Percentiles rank a stretch among this genome's conserved stretches.
Evolutionary conservation across 2,113 vertebrate species (phyloP).

Genomic region (Antidorcas marsupialis): DNA sequence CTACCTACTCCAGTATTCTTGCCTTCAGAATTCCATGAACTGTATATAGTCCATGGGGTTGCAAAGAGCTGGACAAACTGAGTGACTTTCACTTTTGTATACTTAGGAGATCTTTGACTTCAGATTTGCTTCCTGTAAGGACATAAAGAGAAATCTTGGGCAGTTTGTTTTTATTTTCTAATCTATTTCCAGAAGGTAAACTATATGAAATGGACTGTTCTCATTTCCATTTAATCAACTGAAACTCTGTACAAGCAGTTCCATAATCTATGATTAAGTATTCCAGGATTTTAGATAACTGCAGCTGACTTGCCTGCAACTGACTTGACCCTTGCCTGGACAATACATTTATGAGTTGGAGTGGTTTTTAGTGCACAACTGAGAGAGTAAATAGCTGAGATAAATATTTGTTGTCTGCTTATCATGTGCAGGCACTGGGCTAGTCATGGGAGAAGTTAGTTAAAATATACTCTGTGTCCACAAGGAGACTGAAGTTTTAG

Average conservation of each 20-base stretch:
- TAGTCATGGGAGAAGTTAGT: not conserved
- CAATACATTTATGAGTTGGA: constrained; percentile 15
- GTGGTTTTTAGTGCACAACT: not conserved
- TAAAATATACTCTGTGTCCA: not conserved
- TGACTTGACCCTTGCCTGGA: not conserved
- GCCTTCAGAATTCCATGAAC: not conserved
- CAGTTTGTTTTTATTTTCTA: constrained; percentile 12
- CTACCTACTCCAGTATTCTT: not conserved
- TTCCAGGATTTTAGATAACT: constrained; percentile 22
- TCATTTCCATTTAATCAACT: not conserved
- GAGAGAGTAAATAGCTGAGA: not conserved
- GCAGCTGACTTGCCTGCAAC: not conserved
- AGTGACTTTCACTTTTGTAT: not conserved
- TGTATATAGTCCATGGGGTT: not conserved
- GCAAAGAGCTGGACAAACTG: not conserved
- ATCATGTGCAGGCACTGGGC: not conserved
- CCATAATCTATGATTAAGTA: not conserved
- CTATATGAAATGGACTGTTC: constrained; percentile 4
- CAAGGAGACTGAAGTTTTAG: not conserved
- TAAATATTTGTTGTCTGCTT: constrained; percentile 2
- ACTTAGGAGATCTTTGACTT: not conserved
- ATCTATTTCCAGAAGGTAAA: not conserved
- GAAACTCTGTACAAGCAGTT: not conserved
- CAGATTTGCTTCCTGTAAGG: constrained; percentile 2
- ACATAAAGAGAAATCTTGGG: not conserved